Evolutionary conservation across 1,140 invertebrate species (phyloP).

Genomic region (Rhynchophorus ferrugineus): DNA sequence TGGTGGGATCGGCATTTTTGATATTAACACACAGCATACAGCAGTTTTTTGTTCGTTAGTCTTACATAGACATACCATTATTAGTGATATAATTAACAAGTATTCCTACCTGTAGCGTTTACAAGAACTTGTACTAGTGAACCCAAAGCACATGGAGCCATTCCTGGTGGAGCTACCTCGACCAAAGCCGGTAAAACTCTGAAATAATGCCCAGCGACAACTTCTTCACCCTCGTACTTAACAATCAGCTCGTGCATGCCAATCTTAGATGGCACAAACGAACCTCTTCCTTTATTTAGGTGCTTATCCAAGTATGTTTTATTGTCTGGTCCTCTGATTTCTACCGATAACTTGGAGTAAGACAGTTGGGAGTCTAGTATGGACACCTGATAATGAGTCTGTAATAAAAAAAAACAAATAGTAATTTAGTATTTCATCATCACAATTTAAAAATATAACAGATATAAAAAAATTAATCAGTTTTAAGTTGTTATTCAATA

Average conservation of each 20-base stretch:
- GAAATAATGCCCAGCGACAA: conserved; percentile 62
- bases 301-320: conserved; percentile 62
- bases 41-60: no score
- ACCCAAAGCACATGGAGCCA: conserved; percentile 90
- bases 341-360: conserved; percentile 67
- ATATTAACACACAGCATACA: no score
- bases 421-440: not conserved
- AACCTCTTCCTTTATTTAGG: conserved; percentile 65
- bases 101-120: conserved; percentile 64
- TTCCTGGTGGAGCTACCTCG: conserved; percentile 79
- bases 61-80: no score
- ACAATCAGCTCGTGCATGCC: conserved; percentile 82
- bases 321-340: conserved; percentile 50
- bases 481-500: no score
- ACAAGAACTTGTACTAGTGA: conserved; percentile 93
- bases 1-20: no score
- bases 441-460: not conserved
- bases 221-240: conserved; percentile 51
- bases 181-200: conserved; percentile 77
- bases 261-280: conserved; percentile 81
- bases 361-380: conserved; percentile 71
- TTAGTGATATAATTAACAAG: no score
- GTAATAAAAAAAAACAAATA: conserved; percentile 31
- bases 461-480: no score
- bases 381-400: conserved; percentile 77